Conservation (phyloP, 2,888 invertebrate genomes). For the Blera fallax region DNA sequence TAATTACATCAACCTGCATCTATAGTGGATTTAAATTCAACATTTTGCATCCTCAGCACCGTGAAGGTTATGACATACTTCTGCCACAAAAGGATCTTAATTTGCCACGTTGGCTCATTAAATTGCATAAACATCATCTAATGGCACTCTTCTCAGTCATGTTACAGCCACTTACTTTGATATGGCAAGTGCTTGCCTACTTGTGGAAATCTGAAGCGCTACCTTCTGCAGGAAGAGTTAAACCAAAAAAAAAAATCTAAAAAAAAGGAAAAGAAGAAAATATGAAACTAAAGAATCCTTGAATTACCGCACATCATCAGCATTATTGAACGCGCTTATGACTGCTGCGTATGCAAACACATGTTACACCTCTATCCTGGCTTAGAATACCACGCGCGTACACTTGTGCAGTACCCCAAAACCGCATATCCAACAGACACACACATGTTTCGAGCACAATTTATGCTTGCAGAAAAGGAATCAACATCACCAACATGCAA, state of each 20-base stretch:
- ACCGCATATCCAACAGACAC: conserved; percentile 17
- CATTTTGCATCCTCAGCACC: background rate
- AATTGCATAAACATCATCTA: conserved; percentile 50
- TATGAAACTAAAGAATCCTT: conserved; percentile 43
- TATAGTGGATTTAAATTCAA: background rate
- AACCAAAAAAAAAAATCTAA: background rate
- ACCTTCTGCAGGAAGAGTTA: background rate
- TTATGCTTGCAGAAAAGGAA: conserved; percentile 53
- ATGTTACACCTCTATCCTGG: conserved; percentile 47
- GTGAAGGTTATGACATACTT: conserved; percentile 38
- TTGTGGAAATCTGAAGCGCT: conserved; percentile 7
- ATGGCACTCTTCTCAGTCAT: conserved; percentile 44
- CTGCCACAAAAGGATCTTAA: conserved; percentile 17
- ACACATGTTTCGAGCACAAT: conserved; percentile 46
- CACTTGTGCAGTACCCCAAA: background rate
- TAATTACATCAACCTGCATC: background rate
- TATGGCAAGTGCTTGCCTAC: conserved; percentile 20
- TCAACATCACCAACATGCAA: conserved; percentile 53
- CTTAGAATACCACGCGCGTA: background rate
- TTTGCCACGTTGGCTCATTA: conserved; percentile 49
- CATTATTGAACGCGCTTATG: conserved; percentile 61
- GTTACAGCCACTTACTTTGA: conserved; percentile 51
- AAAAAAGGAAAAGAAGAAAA: background rate
- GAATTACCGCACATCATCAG: conserved; percentile 68
- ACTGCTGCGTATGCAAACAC: conserved; percentile 63